A percentile compares a stretch with the other conserved stretches of the same genome.
Conservation (phyloP, 2,888 invertebrate species). For the Morinoia aosen region DNA sequence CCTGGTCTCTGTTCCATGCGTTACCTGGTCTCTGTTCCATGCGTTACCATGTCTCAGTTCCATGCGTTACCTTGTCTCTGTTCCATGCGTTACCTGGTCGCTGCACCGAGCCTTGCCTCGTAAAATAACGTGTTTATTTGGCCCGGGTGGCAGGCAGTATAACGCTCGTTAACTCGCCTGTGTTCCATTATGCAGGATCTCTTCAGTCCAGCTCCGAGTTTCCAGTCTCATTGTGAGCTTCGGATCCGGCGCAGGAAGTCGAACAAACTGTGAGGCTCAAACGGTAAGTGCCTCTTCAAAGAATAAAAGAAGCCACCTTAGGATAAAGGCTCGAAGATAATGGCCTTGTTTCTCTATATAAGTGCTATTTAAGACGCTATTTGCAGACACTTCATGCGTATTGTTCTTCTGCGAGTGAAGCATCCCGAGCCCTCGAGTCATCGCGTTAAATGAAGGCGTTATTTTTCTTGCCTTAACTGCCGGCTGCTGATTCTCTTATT, state of each 20-base stretch:
- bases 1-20: neutral
- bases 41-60: too few relatives aligned
- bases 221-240: neutral
- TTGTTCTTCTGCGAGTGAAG: neutral
- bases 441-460: neutral
- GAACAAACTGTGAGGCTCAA: neutral
- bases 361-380: constrained; percentile 29
- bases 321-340: constrained; percentile 42
- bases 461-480: neutral
- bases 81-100: too few relatives aligned
- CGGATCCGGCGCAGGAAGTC: neutral
- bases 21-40: neutral
- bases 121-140: constrained; percentile 25
- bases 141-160: neutral
- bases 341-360: constrained; percentile 40
- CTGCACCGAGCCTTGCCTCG: neutral
- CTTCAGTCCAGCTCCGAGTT: neutral
- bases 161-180: neutral
- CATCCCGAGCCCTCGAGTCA: neutral
- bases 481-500: neutral
- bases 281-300: constrained; percentile 40
- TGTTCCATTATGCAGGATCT: neutral
- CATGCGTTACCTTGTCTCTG: too few relatives aligned
- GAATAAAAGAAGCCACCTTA: constrained; percentile 41
- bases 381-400: constrained; percentile 31